Base-by-base conservation (phyloP, 2,797 vertebrate genomes). In the Pyrocephalus nanus region DNA sequence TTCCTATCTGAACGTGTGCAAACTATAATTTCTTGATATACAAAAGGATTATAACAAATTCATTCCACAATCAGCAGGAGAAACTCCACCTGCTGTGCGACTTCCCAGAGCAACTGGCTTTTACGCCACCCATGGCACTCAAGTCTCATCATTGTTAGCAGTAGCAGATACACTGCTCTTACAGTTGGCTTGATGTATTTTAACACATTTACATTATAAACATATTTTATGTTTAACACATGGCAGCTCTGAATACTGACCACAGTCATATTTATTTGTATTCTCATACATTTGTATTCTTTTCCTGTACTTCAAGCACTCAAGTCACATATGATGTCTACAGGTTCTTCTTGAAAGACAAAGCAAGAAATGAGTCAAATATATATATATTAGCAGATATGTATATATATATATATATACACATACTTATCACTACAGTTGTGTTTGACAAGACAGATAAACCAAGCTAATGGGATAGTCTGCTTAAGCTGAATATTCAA, bases 11-110 rank as follows among this genome's bases (percentile, higher is more conserved):
- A 93, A 93, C 16, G 13, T 32, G 30, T 27, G 51, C 57, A 86
- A 50, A 55, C 29, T 58, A 53, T 66, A 73, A 88, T 70, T 78
- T 79, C 83, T 70, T 65, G 51, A 88, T 22, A 81, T 10, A 62
- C 25, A 38, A 48, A 86, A 78, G 40, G 16, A 84, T 60, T 42
- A 7, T 66, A 90, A 83, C 2, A 10, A 86, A 85, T 53, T 73
- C 23, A 70, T 70, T 95, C 66, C 30, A 75, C 53, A 70, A 26
- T 54, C 85, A 88, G 65, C 67, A 86, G 53, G 0, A 86, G 55
- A 80, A 90, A 90, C 18, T 16, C 26, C 55, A 72, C 64, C 50
- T 20, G 36, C 77, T 84, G n/a, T 53, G 53, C 3, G 0, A 16
- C 27, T 17, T 48, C 62, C 66, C 55, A 73, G n/a, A 84, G n/a